These are phyloP conservation scores for Watsonalla cultraria DNA, from an alignment of 2,888 invertebrate genomes.

Conservation along the genomic window DNA sequence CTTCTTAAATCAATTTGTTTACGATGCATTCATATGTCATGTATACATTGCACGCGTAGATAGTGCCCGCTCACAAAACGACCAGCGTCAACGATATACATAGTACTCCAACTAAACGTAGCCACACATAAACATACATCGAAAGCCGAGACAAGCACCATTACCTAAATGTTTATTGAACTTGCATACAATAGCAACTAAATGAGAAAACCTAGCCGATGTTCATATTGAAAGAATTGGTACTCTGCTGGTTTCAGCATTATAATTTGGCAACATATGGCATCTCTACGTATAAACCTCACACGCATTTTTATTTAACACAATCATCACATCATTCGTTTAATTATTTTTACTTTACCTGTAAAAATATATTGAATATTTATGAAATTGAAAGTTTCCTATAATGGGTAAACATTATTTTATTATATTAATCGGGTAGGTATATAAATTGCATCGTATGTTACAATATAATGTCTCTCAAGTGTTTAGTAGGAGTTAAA, in stretches of 20 bases:
- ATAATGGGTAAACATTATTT: too few relatives aligned
- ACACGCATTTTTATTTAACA: background rate
- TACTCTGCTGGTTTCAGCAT: background rate
- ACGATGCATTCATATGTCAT: too few relatives aligned
- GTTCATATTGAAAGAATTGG: background rate
- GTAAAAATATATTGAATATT: too few relatives aligned
- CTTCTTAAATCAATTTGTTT: too few relatives aligned
- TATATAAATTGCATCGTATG: too few relatives aligned
- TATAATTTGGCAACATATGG: background rate
- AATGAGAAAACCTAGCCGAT: background rate
- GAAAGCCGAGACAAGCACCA: background rate
- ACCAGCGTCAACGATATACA: background rate
- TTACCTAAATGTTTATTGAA: background rate
- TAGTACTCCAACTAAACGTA: background rate
- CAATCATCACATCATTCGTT: too few relatives aligned
- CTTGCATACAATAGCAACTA: background rate
- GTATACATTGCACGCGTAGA: too few relatives aligned
- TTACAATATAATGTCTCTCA: too few relatives aligned
- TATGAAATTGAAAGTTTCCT: too few relatives aligned
- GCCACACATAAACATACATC: background rate
- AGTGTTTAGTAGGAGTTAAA: too few relatives aligned
- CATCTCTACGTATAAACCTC: background rate
- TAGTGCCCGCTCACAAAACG: background rate
- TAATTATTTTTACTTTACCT: too few relatives aligned
- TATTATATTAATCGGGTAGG: too few relatives aligned